A percentile compares a stretch with the other conserved stretches of the same genome.
phyloP scores from a whole-genome alignment of 2,797 vertebrate genomes.

The Bufotes viridis region DNA sequence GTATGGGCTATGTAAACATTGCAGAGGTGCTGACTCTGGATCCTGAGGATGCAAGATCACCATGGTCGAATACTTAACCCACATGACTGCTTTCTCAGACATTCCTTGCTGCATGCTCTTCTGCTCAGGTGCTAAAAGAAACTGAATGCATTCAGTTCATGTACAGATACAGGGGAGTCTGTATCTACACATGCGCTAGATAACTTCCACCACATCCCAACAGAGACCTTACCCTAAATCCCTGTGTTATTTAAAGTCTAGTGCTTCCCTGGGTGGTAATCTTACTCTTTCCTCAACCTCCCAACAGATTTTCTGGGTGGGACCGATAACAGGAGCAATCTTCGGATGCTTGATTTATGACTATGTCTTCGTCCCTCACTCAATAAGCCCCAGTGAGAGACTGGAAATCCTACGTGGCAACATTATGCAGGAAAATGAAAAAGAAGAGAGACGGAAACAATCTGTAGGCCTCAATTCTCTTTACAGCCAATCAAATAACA shows the following conservation, averaged over 20 bases:
- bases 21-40: too few species aligned
- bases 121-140: too few species aligned
- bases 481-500: slow-evolving; percentile 36
- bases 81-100: too few species aligned
- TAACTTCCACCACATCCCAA: too few species aligned
- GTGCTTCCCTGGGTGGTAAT: not conserved
- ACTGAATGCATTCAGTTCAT: too few species aligned
- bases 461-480: slow-evolving; percentile 39
- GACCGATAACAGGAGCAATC: slow-evolving; percentile 46
- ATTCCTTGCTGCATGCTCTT: too few species aligned
- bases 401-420: slow-evolving; percentile 44
- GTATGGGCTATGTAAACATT: too few species aligned
- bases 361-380: slow-evolving; percentile 12
- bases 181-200: too few species aligned
- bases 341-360: slow-evolving; percentile 52
- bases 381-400: slow-evolving; percentile 23
- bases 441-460: slow-evolving; percentile 23
- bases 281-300: not conserved
- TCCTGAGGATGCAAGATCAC: too few species aligned
- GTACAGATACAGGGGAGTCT: too few species aligned
- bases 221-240: not conserved
- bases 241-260: not conserved
- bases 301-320: slow-evolving; percentile 47
- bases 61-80: too few species aligned
- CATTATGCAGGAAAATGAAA: slow-evolving; percentile 33